Conservation (phyloP, 2,888 invertebrate species). For the Luffia ferchaultella region DNA sequence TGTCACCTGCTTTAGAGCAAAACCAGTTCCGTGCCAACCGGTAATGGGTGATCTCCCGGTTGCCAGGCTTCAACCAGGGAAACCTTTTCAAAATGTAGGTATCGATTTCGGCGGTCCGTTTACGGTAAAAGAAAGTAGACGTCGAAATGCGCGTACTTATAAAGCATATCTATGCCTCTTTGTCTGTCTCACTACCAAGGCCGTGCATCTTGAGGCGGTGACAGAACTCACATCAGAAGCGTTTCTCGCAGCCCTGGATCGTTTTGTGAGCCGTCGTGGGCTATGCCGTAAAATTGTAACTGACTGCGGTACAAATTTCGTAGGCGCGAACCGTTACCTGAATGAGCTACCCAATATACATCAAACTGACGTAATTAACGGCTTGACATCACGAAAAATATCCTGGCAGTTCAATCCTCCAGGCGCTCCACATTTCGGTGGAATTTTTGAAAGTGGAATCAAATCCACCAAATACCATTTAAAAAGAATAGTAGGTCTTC, state of each 20-base stretch:
- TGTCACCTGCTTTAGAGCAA: slow-evolving; percentile 5
- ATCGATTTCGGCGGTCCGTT: slow-evolving; percentile 17
- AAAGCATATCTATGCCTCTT: slow-evolving; percentile 11
- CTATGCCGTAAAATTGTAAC: slow-evolving; percentile 14
- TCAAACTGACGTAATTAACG: slow-evolving; percentile 3
- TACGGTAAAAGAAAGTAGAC: slow-evolving; percentile 5
- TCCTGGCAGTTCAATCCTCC: slow-evolving; percentile 22
- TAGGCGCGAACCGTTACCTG: slow-evolving; percentile 17
- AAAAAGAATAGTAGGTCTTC: slow-evolving; percentile 14
- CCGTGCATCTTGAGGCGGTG: slow-evolving; percentile 19
- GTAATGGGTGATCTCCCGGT: slow-evolving; percentile 13
- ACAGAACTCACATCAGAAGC: slow-evolving; percentile 16
- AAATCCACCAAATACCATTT: slow-evolving; percentile 21
- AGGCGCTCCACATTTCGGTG: slow-evolving; percentile 20
- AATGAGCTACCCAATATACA: slow-evolving; percentile 7
- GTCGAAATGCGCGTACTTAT: slow-evolving; percentile 5
- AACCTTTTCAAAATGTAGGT: slow-evolving; percentile 10
- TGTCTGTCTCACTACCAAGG: slow-evolving; percentile 16
- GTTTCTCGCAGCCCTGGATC: slow-evolving; percentile 12
- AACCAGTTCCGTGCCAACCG: slow-evolving; percentile 4
- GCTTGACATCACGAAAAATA: slow-evolving; percentile 13
- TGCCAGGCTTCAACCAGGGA: slow-evolving; percentile 6
- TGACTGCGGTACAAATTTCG: slow-evolving; percentile 22
- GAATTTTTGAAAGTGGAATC: slow-evolving; percentile 22
- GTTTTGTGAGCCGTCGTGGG: slow-evolving; percentile 12